Percentiles rank a stretch among this genome's conserved stretches.
Conservation (phyloP, 1,140 invertebrate genomes). For the Pogonomyrmex californicus region DNA sequence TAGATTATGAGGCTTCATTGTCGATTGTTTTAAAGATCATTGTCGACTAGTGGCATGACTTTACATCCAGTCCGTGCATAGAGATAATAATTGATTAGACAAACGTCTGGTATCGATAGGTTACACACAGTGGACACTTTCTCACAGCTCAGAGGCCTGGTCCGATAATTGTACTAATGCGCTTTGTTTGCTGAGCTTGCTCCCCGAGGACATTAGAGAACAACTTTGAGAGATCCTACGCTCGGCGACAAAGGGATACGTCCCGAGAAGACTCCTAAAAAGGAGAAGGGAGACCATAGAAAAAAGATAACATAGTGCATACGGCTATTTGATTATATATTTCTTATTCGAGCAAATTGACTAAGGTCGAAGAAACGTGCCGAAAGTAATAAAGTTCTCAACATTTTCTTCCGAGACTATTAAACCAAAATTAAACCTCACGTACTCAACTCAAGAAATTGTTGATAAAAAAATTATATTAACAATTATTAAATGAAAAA, state of each 20-base stretch:
- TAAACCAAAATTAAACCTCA: not conserved
- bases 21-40: slow-evolving; percentile 47
- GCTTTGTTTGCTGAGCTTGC: slow-evolving; percentile 70
- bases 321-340: slow-evolving; percentile 37
- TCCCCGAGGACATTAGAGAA: slow-evolving; percentile 49
- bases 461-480: too few relatives aligned
- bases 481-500: slow-evolving; percentile 15
- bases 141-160: slow-evolving; percentile 64
- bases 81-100: slow-evolving; percentile 72
- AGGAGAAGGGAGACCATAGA: slow-evolving; percentile 39
- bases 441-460: not conserved
- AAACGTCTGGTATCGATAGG: slow-evolving; percentile 60
- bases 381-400: slow-evolving; percentile 4
- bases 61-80: slow-evolving; percentile 25
- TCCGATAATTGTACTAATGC: slow-evolving; percentile 79
- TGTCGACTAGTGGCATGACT: not conserved
- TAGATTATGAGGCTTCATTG: slow-evolving; percentile 45
- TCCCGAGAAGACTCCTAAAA: slow-evolving; percentile 16
- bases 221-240: slow-evolving; percentile 52
- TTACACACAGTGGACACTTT: slow-evolving; percentile 65
- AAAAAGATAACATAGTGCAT: slow-evolving; percentile 55
- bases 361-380: slow-evolving; percentile 8
- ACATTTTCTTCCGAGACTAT: not conserved
- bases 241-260: slow-evolving; percentile 14
- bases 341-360: slow-evolving; percentile 11